Base-by-base conservation (phyloP, 2,797 vertebrate species). In the Gambelia wislizenii region DNA sequence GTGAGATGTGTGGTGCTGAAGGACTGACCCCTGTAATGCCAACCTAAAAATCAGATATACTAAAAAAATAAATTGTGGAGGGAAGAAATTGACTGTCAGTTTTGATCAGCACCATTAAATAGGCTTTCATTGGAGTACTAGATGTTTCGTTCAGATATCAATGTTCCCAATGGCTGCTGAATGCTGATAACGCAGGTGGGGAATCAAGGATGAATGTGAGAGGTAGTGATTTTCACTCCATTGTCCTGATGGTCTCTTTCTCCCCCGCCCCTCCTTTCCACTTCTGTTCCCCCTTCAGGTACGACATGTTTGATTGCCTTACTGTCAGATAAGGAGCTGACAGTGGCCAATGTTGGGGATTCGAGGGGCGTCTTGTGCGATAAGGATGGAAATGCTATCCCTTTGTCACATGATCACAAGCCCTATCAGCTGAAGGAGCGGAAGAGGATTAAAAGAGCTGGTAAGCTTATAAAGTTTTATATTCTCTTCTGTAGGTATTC, bases 351-450 rank as follows among this genome's bases (percentile, higher is more conserved):
- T 0, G 99, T 99, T 0, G 99, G 99, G 0, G 99, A 99, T 91
- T 99, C 99, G 0, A 97, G 99, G 0, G 99, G 99, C 0, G 99
- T 99, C 36, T 85, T 99, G 87, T 99, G 99, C 4, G 99, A 99
- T 97, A 99, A 99, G 95, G 98, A 99, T 0, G 99, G 99, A 18
- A 99, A 99, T 0, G 99, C 99, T 1, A 97, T 99, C 64, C 98
- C 99, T 39, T 95, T 99, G 91, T 99, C 99, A 42, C 99, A 99
- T 52, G 99, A 99, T 91, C 99, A 99, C 97, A 99, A 99, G 89
- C 99, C 99, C 54, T 99, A 99, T 95, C 99, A 99, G 93, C 97
- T 99, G 89, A 99, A 99, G 94, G 99, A 99, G 91, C 98, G 99
- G 95, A 99, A 99, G 96, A 97, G 99, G 96, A 99, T 99, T 95